phyloP scores from a whole-genome alignment of 2,888 invertebrate species.

The Dynastes hyllus region DNA sequence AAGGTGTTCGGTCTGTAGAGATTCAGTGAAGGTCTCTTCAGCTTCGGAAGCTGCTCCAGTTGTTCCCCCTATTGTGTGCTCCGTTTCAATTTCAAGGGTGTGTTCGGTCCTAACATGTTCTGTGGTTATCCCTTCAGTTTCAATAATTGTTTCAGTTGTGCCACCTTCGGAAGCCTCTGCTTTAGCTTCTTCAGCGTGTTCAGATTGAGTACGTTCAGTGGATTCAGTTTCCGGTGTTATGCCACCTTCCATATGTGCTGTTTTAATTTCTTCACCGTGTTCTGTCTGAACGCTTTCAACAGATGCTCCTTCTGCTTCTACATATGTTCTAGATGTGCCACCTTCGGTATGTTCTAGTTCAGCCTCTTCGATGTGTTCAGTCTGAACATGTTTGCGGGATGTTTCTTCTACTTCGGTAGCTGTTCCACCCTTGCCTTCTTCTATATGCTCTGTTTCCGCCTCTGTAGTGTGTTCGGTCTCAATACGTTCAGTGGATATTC shows the following conservation, averaged over 20 bases:
- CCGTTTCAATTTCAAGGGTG: too few relatives aligned
- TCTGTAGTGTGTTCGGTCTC: too few relatives aligned
- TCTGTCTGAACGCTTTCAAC: not conserved
- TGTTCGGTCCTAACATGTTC: too few relatives aligned
- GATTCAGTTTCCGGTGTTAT: not conserved
- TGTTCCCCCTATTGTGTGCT: too few relatives aligned
- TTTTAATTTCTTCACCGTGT: not conserved
- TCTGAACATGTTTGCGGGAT: too few relatives aligned
- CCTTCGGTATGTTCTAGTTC: not conserved
- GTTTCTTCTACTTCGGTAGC: too few relatives aligned
- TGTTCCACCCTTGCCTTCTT: too few relatives aligned
- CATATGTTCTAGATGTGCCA: not conserved
- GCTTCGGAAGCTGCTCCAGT: not conserved
- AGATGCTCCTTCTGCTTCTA: not conserved
- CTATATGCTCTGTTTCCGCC: not conserved
- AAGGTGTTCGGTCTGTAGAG: too few relatives aligned
- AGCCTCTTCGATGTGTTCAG: not conserved
- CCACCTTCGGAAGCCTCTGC: too few relatives aligned
- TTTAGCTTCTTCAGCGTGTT: not conserved
- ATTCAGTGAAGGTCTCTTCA: not conserved
- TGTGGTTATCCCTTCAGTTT: too few relatives aligned
- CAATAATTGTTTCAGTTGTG: too few relatives aligned
- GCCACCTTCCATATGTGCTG: not conserved
- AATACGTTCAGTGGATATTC: too few relatives aligned
- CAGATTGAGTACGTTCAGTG: constrained; percentile 1